These are phyloP conservation scores for Noctua janthe DNA, from an alignment of 2,888 invertebrate genomes.

Conservation along the genomic window DNA sequence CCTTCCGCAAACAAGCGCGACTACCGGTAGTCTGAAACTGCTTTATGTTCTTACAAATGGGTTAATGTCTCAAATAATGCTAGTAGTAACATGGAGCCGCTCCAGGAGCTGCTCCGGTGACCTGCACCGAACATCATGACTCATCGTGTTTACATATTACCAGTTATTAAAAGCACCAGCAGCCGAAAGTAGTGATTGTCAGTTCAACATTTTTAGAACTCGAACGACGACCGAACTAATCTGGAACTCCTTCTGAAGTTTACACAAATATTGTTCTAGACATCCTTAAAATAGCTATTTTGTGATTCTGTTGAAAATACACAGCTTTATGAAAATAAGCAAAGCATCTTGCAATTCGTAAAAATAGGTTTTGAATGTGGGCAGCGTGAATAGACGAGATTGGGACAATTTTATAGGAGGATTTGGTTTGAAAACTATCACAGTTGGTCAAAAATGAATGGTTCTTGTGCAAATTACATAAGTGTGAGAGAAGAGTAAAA, in stretches of 20 bases:
- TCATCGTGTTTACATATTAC: conserved; percentile 77
- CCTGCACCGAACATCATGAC: conserved; percentile 75
- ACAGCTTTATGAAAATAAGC: conserved; percentile 46
- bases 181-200: conserved; percentile 33
- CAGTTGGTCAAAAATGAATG: not conserved
- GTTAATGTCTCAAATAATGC: conserved; percentile 84
- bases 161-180: conserved; percentile 52
- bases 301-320: conserved; percentile 35
- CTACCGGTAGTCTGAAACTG: conserved; percentile 70
- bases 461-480: not conserved
- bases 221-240: conserved; percentile 46
- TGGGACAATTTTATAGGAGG: not conserved
- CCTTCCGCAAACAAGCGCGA: conserved; percentile 80
- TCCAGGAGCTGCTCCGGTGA: conserved; percentile 78
- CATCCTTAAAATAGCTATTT: conserved; percentile 56
- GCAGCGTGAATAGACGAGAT: conserved; percentile 21
- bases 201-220: conserved; percentile 48
- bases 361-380: conserved; percentile 37
- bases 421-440: not conserved
- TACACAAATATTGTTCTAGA: conserved; percentile 45
- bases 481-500: not conserved
- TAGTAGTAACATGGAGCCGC: conserved; percentile 75
- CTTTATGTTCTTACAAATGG: conserved; percentile 79
- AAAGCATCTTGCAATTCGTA: conserved; percentile 35
- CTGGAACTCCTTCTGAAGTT: conserved; percentile 45